Base-by-base conservation (phyloP, 2,113 vertebrate genomes). In the Tragelaphus scriptus region DNA sequence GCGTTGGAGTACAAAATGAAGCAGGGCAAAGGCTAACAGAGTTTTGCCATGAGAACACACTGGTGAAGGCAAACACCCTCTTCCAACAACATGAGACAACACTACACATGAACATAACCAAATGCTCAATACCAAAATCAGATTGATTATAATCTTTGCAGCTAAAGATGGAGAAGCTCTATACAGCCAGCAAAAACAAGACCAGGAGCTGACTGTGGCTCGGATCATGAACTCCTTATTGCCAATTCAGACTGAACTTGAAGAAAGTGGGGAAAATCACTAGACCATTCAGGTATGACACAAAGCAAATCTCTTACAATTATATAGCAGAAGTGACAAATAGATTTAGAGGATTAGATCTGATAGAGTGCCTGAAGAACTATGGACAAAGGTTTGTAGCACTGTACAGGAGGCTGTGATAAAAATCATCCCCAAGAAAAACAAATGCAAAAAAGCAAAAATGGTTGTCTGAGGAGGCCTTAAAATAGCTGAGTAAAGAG, bases 171-270 rank as follows among this genome's bases (percentile, higher is more conserved):
- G 9, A 71, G 65, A 71, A 36, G 65, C n/a, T 71, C 65, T 71
- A 71, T 71, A 71, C 17, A 36, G 65, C 2, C 9, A 36, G 9
- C 4, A 71, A 36, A 71, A 71, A 36, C 9, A 71, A 71, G 65
- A 21, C 65, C 0, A 0, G n/a, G n/a, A 36, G 65, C 19, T 36
- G 65, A 71, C n/a, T 36, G 65, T 0, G 1, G 19, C 65, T 71
- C n/a, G 9, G 65, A 71, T 71, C 65, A 71, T 71, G n/a, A 71
- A 36, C n/a, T 71, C 65, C 65, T 71, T 71, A 36, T 71, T 71
- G n/a, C 17, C 17, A 36, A 71, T 71, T 71, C 65, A 36, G 65
- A 36, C n/a, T 36, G 21, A 36, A 36, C 36, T 21, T 71, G 65
- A 71, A 71, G 9, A 71, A 71, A 36, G n/a, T 71, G 8, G 17